Conservation (phyloP, 1,140 invertebrate species). For the Caenorhabditis elegans region DNA sequence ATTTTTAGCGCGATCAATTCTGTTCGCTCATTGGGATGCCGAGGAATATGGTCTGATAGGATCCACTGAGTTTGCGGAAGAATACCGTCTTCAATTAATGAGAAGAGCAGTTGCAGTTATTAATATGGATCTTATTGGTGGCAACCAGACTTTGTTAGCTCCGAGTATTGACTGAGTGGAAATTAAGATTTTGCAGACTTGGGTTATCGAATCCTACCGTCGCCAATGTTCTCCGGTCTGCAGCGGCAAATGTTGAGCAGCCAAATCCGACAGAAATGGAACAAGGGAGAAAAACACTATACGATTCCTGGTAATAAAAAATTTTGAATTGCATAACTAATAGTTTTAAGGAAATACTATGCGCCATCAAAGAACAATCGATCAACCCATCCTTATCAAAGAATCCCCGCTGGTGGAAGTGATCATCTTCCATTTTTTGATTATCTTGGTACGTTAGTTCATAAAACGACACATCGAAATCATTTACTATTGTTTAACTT, state of each 20-base stretch:
- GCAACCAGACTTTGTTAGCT: conserved; percentile 56
- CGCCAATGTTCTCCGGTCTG: background rate
- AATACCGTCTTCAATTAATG: conserved; percentile 55
- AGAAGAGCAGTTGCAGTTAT: conserved; percentile 60
- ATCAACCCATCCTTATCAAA: conserved; percentile 4
- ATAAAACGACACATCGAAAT: too few relatives aligned
- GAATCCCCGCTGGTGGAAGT: conserved; percentile 62
- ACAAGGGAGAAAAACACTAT: conserved; percentile 34
- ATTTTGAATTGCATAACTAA: background rate
- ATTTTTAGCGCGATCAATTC: conserved; percentile 65
- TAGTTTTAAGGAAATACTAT: background rate
- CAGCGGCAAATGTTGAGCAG: conserved; percentile 37
- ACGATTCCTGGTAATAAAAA: conserved; percentile 45
- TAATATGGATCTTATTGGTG: conserved; percentile 57
- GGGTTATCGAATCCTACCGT: conserved; percentile 35
- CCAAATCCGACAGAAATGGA: conserved; percentile 5
- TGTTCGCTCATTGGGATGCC: conserved; percentile 71
- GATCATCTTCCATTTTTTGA: conserved; percentile 66
- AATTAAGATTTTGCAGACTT: conserved; percentile 22
- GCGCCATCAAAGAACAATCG: background rate
- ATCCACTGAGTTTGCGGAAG: conserved; percentile 63
- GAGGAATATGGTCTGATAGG: conserved; percentile 70
- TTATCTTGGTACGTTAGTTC: conserved; percentile 54
- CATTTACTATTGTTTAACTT: background rate
- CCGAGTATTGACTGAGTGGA: background rate